Percentiles rank a stretch among this genome's conserved stretches.
These are phyloP conservation scores for Hippocampus kuda DNA, from an alignment of 2,797 vertebrate genomes.

Conservation along the genomic window DNA sequence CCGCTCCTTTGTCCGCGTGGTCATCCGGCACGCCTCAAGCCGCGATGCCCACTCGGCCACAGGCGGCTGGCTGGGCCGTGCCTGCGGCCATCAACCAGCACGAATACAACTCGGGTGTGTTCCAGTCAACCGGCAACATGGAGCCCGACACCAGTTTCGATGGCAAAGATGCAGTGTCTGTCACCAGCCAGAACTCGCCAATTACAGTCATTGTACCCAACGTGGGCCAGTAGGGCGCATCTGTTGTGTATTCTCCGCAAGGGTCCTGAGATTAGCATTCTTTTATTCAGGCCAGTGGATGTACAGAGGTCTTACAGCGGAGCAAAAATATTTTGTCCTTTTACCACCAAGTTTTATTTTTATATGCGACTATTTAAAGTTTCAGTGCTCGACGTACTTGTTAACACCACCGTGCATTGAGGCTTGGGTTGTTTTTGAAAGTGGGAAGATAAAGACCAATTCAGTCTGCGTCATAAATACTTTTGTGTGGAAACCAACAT, in stretches of 20 bases:
- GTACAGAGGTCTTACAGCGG: slow-evolving; percentile 29
- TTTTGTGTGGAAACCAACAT: background rate
- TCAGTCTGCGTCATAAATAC: slow-evolving; percentile 7
- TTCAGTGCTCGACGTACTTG: slow-evolving; percentile 35
- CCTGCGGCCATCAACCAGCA: slow-evolving; percentile 39
- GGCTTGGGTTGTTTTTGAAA: slow-evolving; percentile 9
- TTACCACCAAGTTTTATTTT: slow-evolving; percentile 40
- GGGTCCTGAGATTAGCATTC: background rate
- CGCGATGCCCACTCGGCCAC: slow-evolving; percentile 15
- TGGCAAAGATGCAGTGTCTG: slow-evolving; percentile 17
- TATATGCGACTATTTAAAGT: slow-evolving; percentile 56
- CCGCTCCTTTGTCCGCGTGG: slow-evolving; percentile 40
- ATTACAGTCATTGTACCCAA: slow-evolving; percentile 15
- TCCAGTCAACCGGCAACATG: slow-evolving; percentile 6
- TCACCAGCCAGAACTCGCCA: slow-evolving; percentile 10
- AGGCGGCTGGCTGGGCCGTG: slow-evolving; percentile 42
- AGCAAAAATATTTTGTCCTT: slow-evolving; percentile 18
- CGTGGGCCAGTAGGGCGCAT: slow-evolving; percentile 27
- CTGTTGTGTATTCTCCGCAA: slow-evolving; percentile 2
- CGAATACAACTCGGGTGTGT: slow-evolving; percentile 44
- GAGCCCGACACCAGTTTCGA: slow-evolving; percentile 14
- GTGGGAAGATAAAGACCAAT: slow-evolving; percentile 7
- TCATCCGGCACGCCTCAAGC: slow-evolving; percentile 27
- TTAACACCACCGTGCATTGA: slow-evolving; percentile 9
- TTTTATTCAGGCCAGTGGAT: slow-evolving; percentile 1